Base-by-base conservation (phyloP, 2,888 invertebrate species). In the Hipparchia sbordonii region DNA sequence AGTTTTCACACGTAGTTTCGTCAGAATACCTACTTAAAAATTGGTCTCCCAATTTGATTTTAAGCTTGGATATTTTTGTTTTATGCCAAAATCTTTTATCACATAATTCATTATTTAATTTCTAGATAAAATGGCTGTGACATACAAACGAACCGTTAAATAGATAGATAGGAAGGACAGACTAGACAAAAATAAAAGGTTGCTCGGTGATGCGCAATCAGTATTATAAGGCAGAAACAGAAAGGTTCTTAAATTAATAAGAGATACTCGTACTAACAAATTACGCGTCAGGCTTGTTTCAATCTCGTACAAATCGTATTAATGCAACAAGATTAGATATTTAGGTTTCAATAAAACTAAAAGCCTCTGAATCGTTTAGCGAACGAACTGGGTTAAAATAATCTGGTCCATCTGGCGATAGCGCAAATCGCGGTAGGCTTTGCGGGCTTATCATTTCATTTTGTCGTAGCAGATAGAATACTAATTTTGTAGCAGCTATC, bases 401-500 rank as follows among this genome's bases (percentile, higher is more conserved):
- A 69, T 69, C 69, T 69, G 69, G 61, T 69, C 69, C 60, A 57
- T 69, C 69, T 69, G 61, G 61, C 69, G 69, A 69, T 61, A 69
- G 69, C 68, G 52, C 57, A 59, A 71, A 73, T 73, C 52, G n/a
- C 62, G 62, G 57, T 63, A 62, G 66, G 33, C 67, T 66, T 54
- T 61, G 67, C 67, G 39, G 56, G 73, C 67, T 69, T 69, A 72
- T 67, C 74, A 74, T 76, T 74, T 73, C 73, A 74, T 74, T 76
- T 76, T 65, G 70, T 69, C 70, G 71, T 69, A 68, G 51, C 68
- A 71, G 71, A 73, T 74, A 73, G 72, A 74, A 72, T 76, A 76
- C 57, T 69, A 73, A 65, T 72, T 68, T 82, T 81, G 68, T 72
- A 77, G 74, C 69, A 6, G 57, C 60, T 61, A 69, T 60, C 52